Evolutionary conservation across 2,888 invertebrate genomes (phyloP).

Genomic region (Folsomia manolachei): DNA sequence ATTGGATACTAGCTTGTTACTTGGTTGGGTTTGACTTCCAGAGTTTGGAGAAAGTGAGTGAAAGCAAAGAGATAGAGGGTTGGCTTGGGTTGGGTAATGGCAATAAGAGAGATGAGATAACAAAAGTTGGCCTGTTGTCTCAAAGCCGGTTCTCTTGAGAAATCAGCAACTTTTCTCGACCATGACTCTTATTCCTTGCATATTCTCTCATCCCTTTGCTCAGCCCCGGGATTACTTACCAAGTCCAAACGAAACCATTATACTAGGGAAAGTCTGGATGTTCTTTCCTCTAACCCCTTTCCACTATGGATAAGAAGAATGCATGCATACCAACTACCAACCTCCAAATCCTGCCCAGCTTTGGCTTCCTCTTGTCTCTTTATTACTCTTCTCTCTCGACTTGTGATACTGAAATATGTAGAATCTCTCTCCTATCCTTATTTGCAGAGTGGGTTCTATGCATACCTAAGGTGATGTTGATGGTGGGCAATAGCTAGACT

Average conservation of each 20-base stretch:
- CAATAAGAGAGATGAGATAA: slow-evolving; percentile 21
- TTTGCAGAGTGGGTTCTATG: background rate
- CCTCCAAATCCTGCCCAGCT: background rate
- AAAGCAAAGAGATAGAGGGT: background rate
- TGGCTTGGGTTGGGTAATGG: slow-evolving; percentile 10
- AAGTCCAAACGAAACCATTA: too few relatives aligned
- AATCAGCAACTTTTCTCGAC: slow-evolving; percentile 36
- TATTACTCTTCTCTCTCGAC: background rate
- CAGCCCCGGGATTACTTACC: background rate
- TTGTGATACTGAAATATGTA: background rate
- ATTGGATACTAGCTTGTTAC: background rate
- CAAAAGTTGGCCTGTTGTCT: slow-evolving; percentile 21
- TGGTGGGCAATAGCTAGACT: too few relatives aligned
- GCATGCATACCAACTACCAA: background rate
- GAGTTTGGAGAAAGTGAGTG: slow-evolving; percentile 1
- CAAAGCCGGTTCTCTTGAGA: slow-evolving; percentile 36
- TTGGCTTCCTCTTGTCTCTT: background rate
- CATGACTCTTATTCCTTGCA: slow-evolving; percentile 19
- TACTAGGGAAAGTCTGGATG: background rate
- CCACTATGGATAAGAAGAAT: background rate
- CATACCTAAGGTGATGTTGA: background rate
- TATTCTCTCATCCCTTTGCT: slow-evolving; percentile 2
- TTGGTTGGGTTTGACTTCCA: background rate
- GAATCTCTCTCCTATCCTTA: background rate
- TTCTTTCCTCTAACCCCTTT: too few relatives aligned